These are phyloP conservation scores for Amblyornis subalaris DNA, from an alignment of 2,113 vertebrate species.

Conservation along the genomic window DNA sequence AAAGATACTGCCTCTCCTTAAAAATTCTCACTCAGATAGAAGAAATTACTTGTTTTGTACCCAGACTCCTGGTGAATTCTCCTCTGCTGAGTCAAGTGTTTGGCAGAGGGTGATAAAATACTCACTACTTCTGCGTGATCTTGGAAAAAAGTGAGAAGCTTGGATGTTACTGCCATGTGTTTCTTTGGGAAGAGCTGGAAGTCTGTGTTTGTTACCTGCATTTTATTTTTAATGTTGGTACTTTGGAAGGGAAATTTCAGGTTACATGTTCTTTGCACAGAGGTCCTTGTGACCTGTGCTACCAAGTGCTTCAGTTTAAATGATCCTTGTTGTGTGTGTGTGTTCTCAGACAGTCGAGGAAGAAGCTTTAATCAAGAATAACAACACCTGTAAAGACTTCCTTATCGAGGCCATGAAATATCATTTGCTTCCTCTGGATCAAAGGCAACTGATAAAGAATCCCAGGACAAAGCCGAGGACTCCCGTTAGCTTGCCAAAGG, in stretches of 20 bases:
- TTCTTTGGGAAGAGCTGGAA: not conserved
- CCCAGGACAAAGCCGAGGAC: conserved; percentile 92
- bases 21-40: not conserved
- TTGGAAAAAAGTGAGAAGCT: not conserved
- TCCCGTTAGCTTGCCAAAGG: conserved; percentile 90
- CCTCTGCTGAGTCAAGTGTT: not conserved
- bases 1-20: not conserved
- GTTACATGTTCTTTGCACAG: not conserved
- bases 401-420: conserved; percentile 98
- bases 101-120: not conserved
- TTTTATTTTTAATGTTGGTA: not conserved
- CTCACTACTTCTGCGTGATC: not conserved
- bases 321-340: not conserved
- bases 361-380: conserved; percentile 96
- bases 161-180: not conserved
- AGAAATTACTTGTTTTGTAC: not conserved
- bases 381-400: conserved; percentile 96
- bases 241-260: not conserved
- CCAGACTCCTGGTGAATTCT: not conserved
- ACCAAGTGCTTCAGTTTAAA: not conserved
- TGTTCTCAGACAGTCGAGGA: conserved; percentile 88
- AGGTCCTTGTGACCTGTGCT: not conserved
- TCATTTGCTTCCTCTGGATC: conserved; percentile 93
- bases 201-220: not conserved
- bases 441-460: conserved; percentile 93